These are phyloP conservation scores for Heteromurus nitidus DNA, from an alignment of 2,888 invertebrate species.

Conservation along the genomic window DNA sequence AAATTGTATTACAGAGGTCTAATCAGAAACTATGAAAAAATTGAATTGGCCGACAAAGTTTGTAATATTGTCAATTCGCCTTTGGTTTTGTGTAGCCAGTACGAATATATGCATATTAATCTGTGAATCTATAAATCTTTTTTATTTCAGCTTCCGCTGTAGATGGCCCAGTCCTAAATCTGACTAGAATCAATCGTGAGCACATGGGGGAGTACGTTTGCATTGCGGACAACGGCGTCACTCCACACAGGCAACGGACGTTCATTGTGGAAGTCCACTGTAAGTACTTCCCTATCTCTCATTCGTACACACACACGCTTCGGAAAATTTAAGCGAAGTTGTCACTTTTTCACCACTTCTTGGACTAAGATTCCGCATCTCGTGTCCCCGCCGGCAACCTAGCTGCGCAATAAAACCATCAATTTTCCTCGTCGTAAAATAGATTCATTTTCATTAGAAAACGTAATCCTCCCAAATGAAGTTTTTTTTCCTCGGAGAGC, in stretches of 20 bases:
- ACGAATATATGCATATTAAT: neutral
- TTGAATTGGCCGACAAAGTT: too few species aligned
- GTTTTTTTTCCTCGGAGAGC: neutral
- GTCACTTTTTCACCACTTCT: too few species aligned
- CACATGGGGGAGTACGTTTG: slow-evolving; percentile 85
- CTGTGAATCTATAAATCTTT: too few species aligned
- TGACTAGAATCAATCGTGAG: slow-evolving; percentile 84
- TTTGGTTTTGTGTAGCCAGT: too few species aligned
- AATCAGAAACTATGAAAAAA: too few species aligned
- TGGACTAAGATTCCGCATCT: too few species aligned
- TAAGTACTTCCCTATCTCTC: slow-evolving; percentile 82
- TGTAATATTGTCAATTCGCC: too few species aligned
- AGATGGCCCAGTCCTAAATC: slow-evolving; percentile 85
- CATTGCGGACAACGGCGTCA: slow-evolving; percentile 88
- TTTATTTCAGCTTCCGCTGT: slow-evolving; percentile 82
- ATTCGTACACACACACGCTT: too few species aligned
- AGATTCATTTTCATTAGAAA: slow-evolving; percentile 33
- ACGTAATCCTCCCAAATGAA: slow-evolving; percentile 31
- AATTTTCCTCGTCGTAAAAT: slow-evolving; percentile 3
- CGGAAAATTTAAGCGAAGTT: too few species aligned
- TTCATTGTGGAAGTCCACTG: slow-evolving; percentile 92
- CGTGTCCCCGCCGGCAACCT: neutral
- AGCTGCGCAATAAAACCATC: slow-evolving; percentile 15
- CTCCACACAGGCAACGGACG: slow-evolving; percentile 86
- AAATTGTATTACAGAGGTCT: too few species aligned